These are phyloP conservation scores for Edolisoma coerulescens DNA, from an alignment of 2,113 vertebrate genomes.

Conservation along the genomic window DNA sequence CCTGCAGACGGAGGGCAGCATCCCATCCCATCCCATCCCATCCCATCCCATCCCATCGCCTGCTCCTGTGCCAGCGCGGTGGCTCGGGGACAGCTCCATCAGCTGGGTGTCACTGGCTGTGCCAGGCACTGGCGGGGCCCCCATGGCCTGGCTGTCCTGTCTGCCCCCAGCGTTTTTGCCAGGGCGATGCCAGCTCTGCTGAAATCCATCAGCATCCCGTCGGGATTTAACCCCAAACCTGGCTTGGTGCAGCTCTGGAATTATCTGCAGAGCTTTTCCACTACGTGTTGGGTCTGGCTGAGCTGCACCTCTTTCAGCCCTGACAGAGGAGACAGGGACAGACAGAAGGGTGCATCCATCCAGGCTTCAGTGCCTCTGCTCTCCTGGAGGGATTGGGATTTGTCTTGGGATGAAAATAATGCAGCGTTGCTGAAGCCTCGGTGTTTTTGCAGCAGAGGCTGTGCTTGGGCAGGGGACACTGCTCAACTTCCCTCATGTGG, in stretches of 20 bases:
- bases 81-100: neutral
- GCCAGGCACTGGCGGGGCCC: neutral
- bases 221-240: neutral
- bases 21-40: neutral
- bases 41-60: neutral
- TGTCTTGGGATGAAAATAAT: neutral
- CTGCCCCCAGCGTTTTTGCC: neutral
- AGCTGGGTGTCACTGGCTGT: neutral
- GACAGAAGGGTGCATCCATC: rapidly evolving
- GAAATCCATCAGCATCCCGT: neutral
- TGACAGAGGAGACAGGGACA: neutral
- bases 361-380: rapidly evolving
- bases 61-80: rapidly evolving
- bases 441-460: neutral
- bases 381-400: neutral
- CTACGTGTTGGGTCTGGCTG: rapidly evolving
- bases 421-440: rapidly evolving
- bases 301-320: neutral
- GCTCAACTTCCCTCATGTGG: rapidly evolving
- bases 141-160: neutral
- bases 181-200: neutral
- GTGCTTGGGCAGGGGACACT: rapidly evolving
- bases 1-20: neutral
- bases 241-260: rapidly evolving
- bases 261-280: neutral